Conservation (phyloP, 2,113 vertebrate species). For the Brachypodius melanocephalos region DNA sequence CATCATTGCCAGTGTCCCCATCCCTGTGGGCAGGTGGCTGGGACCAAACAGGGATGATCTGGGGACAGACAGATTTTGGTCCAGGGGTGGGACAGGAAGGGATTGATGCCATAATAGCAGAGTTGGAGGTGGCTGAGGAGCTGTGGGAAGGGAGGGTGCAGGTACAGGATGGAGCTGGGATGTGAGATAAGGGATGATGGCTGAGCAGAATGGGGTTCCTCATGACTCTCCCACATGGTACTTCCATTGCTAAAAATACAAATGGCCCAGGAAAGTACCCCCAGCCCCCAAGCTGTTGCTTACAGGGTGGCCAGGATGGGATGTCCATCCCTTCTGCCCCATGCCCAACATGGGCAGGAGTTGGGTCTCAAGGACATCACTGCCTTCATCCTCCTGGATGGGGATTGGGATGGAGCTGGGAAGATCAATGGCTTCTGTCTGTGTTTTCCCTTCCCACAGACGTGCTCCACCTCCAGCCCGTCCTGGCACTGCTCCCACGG, state of each 20-base stretch:
- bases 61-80: neutral
- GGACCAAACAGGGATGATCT: neutral
- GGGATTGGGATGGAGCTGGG: neutral
- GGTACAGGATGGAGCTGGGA: neutral
- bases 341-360: neutral
- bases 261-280: neutral
- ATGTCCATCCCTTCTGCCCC: neutral
- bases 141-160: neutral
- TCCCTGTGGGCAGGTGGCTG: neutral
- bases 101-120: fast-evolving
- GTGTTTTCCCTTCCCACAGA: neutral
- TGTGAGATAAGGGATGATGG: neutral
- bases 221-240: neutral
- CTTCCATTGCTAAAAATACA: neutral
- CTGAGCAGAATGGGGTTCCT: neutral
- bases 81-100: fast-evolving
- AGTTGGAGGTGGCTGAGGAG: neutral
- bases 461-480: neutral
- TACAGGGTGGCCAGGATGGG: neutral
- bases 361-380: neutral
- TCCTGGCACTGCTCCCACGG: fast-evolving
- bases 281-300: neutral
- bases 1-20: fast-evolving
- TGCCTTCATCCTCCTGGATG: neutral
- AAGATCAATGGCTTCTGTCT: neutral